Evolutionary conservation across 2,888 invertebrate species (phyloP).

Genomic region (Idaea dimidiata): DNA sequence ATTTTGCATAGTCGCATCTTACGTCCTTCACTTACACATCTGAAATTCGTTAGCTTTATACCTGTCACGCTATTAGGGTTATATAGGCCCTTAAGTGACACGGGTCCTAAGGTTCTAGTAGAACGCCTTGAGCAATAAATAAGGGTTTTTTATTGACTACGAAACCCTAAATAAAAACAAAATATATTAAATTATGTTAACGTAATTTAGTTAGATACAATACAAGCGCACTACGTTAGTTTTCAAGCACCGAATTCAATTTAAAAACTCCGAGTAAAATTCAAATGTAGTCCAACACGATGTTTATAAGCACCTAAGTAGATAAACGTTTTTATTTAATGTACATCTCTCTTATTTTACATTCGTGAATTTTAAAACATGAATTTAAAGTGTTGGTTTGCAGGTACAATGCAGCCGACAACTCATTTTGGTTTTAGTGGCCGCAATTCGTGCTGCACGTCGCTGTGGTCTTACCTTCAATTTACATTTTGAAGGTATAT

Average conservation of each 20-base stretch:
- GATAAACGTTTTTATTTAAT: conserved; percentile 35
- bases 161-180: too few relatives aligned
- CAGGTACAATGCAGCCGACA: conserved; percentile 19
- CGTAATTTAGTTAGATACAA: too few relatives aligned
- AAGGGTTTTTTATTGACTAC: too few relatives aligned
- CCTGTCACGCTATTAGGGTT: too few relatives aligned
- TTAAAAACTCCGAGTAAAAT: conserved; percentile 16
- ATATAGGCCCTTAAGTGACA: too few relatives aligned
- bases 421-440: conserved; percentile 19
- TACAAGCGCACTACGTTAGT: not conserved
- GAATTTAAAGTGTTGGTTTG: conserved; percentile 28
- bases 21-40: too few relatives aligned
- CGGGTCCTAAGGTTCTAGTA: too few relatives aligned
- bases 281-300: conserved; percentile 20
- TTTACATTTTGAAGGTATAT: not conserved
- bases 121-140: too few relatives aligned
- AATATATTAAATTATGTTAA: too few relatives aligned
- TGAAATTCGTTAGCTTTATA: too few relatives aligned
- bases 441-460: conserved; percentile 14
- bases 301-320: conserved; percentile 10
- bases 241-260: conserved; percentile 11
- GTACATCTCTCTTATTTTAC: conserved; percentile 30
- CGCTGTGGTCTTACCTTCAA: not conserved
- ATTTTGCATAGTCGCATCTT: too few relatives aligned
- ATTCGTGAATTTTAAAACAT: conserved; percentile 34